Base-by-base conservation (phyloP, 2,888 invertebrate species). In the Tiphia femorata region DNA sequence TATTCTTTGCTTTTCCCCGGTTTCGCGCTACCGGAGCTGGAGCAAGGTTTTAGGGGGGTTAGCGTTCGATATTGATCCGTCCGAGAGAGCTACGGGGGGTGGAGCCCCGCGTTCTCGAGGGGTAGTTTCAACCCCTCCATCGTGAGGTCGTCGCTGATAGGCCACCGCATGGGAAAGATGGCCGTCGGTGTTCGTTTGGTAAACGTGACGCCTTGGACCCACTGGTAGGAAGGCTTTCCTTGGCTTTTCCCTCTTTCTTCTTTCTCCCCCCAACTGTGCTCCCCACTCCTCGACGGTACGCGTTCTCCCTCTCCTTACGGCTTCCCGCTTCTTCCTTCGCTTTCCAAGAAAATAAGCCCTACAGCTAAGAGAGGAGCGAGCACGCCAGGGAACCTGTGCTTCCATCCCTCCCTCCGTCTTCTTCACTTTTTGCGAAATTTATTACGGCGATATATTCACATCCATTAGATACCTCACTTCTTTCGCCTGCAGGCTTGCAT, bases 361-460 rank as follows among this genome's bases (percentile, higher is more conserved):
- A 47, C 43, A 68, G 61, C 70, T 62, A 61, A 58, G 54, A 65
- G 62, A 57, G 49, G 58, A 46, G 58, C 46, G 47, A 43, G 41
- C 41, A 49, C 54, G 42, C 52, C 49, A 38, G 40, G 49, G 30
- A 12, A 16, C 19, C 6, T 12, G 16, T 6, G 14, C 33, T 8
- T 52, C 52, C 38, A 43, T 16, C 33, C 40, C 51, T 55, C 56
- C 59, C 48, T 49, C 30, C 41, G 58, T 40, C 40, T 42, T 42
- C 49, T 52, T 62, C 59, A 76, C 76, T 83, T 82, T 82, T 83
- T 80, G 75, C 74, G 71, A 77, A 83, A 81, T 83, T 83, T 83
- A 83, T 83, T 81, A 74, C 83, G 33, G 77, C 81, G 78, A 83
- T 83, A 83, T 83, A 83, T 83, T 83, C 82, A 75, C 83, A 79